These are phyloP conservation scores for Ormyrus nitidulus DNA, from an alignment of 2,888 invertebrate species.

Conservation along the genomic window DNA sequence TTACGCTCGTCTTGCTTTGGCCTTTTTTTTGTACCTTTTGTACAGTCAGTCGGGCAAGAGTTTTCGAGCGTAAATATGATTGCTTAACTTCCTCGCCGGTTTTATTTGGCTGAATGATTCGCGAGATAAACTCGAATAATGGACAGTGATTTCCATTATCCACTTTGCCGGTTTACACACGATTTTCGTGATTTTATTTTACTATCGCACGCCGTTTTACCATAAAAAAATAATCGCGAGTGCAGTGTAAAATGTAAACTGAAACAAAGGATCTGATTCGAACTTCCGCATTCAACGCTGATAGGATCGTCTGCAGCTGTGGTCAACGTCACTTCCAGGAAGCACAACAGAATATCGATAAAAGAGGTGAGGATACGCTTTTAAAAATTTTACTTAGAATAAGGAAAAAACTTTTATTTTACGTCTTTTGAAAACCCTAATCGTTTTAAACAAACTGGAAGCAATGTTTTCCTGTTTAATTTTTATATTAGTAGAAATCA, in stretches of 20 bases:
- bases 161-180: background rate
- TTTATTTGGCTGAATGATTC: background rate
- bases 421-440: too few species aligned
- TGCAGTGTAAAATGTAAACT: conserved; percentile 30
- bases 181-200: background rate
- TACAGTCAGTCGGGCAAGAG: conserved; percentile 33
- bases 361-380: conserved; percentile 44
- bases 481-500: background rate
- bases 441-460: too few species aligned
- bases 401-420: background rate
- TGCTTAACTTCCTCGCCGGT: background rate
- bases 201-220: background rate
- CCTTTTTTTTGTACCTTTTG: conserved; percentile 45
- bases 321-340: background rate
- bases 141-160: too few species aligned
- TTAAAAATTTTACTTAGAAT: conserved; percentile 25
- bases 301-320: background rate
- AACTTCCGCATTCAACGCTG: background rate
- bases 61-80: conserved; percentile 42
- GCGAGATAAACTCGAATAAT: too few species aligned
- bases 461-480: too few species aligned
- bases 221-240: conserved; percentile 36
- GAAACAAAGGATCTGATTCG: background rate
- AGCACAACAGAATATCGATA: conserved; percentile 10
- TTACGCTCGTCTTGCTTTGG: conserved; percentile 38